Evolutionary conservation across 2,113 vertebrate species (phyloP).

Genomic region (Hyla sarda): DNA sequence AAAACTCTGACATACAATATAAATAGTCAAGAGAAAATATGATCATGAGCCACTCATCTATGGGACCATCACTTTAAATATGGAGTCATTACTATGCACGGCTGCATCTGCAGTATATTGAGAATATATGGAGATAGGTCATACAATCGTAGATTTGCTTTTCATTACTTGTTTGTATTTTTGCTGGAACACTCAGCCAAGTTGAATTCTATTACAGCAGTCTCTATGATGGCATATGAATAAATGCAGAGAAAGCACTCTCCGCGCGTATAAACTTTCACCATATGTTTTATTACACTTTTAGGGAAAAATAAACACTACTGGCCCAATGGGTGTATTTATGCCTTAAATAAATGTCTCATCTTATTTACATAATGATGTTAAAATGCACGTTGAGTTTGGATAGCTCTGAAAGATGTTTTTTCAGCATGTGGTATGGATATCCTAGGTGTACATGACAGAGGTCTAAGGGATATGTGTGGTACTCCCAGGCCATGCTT

Average conservation of each 20-base stretch:
- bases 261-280: not conserved
- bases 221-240: not conserved
- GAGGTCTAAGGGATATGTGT: not conserved
- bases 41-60: not conserved
- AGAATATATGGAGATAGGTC: not conserved
- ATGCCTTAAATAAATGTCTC: not conserved
- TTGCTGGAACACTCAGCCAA: not conserved
- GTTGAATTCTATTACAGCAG: not conserved
- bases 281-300: constrained; percentile 14
- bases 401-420: not conserved
- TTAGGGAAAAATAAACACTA: constrained; percentile 26
- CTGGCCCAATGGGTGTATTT: not conserved
- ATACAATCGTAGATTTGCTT: not conserved
- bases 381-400: not conserved
- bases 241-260: not conserved
- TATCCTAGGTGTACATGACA: not conserved
- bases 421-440: not conserved
- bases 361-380: constrained; percentile 14
- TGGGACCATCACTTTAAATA: not conserved
- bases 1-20: not conserved
- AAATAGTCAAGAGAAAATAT: not conserved
- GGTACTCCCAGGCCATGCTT: not conserved
- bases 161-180: not conserved
- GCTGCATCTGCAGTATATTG: not conserved
- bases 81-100: not conserved